Base-by-base conservation (phyloP, 2,888 invertebrate genomes). In the Patella caerulea region DNA sequence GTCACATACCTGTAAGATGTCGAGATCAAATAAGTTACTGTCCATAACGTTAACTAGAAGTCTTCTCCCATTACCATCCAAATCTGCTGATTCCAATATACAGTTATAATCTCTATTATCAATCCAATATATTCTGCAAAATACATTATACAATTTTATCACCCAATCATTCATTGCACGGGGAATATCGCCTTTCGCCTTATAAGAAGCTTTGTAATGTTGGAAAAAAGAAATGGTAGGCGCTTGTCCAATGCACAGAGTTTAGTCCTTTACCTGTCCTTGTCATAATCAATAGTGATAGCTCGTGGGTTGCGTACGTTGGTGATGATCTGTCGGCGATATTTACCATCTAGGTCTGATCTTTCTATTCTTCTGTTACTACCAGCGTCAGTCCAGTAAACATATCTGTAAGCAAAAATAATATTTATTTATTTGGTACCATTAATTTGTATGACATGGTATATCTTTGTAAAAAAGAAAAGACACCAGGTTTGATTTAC, bases 311-410 rank as follows among this genome's bases (percentile, higher is more conserved):
- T 70, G 55, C 19, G 17, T 1, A 71, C 53, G 14, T 24, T 54
- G 34, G 17, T 54, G n/a, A 52, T 29, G 14, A 75, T 24, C 24
- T 71, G 9, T 24, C 15, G n/a, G 34, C 69, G 24, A 29, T 72
- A 65, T 52, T 45, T 65, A n/a, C 76, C 76, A 65, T 76, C 65
- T 54, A 76, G 76, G 14, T 24, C 24, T 19, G 76, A 55, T 5
- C 65, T 19, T 24, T 72, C 72, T 34, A 76, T 65, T n/a, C 53
- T 24, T 24, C 19, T 19, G 24, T 14, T 65, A 19, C 12, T 24
- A 9, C 65, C 65, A 24, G 19, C 65, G 24, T 65, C 19, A 65
- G 65, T 65, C 65, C 65, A 65, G 24, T 24, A 65, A 12, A 65
- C 11, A 65, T 19, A 65, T 24, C 65, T 65, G 4, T 24, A 65